Evolutionary conservation across 2,888 invertebrate species (phyloP), one percentile per base, ranked within the genome.

Genomic region (Tipula confusa): DNA sequence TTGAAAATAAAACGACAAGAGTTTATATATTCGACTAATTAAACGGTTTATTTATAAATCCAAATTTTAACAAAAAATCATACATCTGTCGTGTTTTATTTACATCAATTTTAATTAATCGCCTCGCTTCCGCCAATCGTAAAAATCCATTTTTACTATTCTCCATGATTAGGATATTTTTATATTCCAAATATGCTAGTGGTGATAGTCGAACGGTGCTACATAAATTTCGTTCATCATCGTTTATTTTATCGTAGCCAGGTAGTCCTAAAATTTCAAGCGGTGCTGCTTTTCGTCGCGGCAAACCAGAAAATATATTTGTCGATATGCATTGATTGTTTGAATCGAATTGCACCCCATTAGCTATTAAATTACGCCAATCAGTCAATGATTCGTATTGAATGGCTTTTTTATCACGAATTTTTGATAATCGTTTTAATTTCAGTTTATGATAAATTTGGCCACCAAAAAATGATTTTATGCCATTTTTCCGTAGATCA

Each of bases 41-140:
- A 84, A 86, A 85, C 15, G 92, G 92, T 88, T 93, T 93, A 88
- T 90, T 91, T 85, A 96, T 93, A 88, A 93, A 94, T 33, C 95
- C 95, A 87, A 95, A 93, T 86, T 92, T 90, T 84, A 94, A 89
- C 31, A 96, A 90, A 88, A 94, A 93, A 90, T 95, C 95, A 90
- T 94, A 95, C 86, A 97, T 93, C 89, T 96, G 96, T 85, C 97
- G 92, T 0, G 97, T 98, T 89, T 95, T 95, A 89, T 97, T 97
- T 1, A 98, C 98, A 91, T 98, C 97, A 86, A 98, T 98, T 89
- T 97, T 97, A 48, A 97, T 92, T 80, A 97, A 91, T 79, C 92
- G 92, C 83, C 98, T 91, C 0, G 97, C 97, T 87, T 96, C 96
- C 1, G 96, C 93, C 85, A 98, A 90, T 85, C 94, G 92, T 5